These are phyloP conservation scores for Crioceris asparagi DNA, from an alignment of 2,888 invertebrate genomes.

Conservation along the genomic window DNA sequence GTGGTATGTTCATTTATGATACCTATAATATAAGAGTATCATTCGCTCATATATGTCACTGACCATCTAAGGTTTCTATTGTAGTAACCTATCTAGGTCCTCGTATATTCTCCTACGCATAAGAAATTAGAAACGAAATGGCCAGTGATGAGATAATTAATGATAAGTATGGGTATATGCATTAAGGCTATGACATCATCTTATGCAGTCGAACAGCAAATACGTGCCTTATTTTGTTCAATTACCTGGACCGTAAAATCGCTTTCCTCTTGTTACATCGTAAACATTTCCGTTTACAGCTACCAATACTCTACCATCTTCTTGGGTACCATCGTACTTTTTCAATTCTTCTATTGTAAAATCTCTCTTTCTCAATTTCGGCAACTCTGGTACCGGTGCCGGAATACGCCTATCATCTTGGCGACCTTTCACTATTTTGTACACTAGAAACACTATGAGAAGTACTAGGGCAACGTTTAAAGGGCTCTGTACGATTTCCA, in stretches of 20 bases:
- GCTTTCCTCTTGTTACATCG: conserved; percentile 83
- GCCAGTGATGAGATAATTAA: too few species aligned
- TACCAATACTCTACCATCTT: conserved; percentile 80
- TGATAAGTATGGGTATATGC: too few species aligned
- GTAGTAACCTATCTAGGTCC: too few species aligned
- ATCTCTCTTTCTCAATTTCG: conserved; percentile 78
- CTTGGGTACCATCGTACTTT: conserved; percentile 74
- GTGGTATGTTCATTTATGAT: too few species aligned
- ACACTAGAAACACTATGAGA: conserved; percentile 59
- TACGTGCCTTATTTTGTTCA: too few species aligned
- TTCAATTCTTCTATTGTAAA: conserved; percentile 81
- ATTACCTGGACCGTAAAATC: conserved; percentile 90
- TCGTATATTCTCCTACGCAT: too few species aligned
- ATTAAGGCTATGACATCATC: too few species aligned
- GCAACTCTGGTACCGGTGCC: conserved; percentile 50
- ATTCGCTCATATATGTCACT: too few species aligned
- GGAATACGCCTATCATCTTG: conserved; percentile 32
- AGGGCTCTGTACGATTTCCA: conserved; percentile 59
- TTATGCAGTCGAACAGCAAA: too few species aligned
- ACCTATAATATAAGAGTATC: too few species aligned
- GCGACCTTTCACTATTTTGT: conserved; percentile 59
- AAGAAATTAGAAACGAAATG: too few species aligned
- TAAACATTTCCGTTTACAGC: conserved; percentile 93
- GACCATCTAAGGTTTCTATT: too few species aligned
- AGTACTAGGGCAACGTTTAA: conserved; percentile 58